phyloP scores from a whole-genome alignment of 2,888 invertebrate species.

The Imbricaverruca yamaguchii region DNA sequence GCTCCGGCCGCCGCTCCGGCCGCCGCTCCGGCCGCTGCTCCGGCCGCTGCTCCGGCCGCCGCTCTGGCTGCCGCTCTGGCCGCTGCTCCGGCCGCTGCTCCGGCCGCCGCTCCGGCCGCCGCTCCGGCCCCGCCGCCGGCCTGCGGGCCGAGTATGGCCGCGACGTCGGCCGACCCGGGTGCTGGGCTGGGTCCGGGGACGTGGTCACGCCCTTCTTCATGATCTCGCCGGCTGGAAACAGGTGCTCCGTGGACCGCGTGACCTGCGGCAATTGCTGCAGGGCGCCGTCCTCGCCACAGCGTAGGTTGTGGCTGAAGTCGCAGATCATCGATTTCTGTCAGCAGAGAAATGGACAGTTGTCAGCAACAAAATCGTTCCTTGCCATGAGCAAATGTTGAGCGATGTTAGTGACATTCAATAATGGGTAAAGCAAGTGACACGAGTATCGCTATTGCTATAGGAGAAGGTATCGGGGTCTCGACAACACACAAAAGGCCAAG shows the following conservation, averaged over 20 bases:
- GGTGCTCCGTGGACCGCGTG: conserved; percentile 8
- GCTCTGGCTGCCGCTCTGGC: background rate
- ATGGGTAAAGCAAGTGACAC: too few relatives aligned
- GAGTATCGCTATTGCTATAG: too few relatives aligned
- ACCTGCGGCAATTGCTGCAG: background rate
- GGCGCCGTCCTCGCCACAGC: background rate
- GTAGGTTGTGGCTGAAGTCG: conserved; percentile 10
- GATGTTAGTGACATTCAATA: too few relatives aligned
- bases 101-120: too few relatives aligned
- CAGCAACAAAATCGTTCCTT: too few relatives aligned
- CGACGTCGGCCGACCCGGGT: background rate
- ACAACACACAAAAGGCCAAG: too few relatives aligned
- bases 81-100: background rate
- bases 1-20: background rate
- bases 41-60: background rate
- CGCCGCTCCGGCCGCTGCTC: background rate
- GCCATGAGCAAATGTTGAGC: too few relatives aligned
- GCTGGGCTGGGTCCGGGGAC: background rate
- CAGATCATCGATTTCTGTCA: conserved; percentile 8
- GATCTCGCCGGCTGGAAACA: conserved; percentile 12
- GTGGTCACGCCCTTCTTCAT: conserved; percentile 6
- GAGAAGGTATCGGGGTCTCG: too few relatives aligned
- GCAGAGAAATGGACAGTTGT: too few relatives aligned
- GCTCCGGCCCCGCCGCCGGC: background rate
- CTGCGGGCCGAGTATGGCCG: background rate